Conservation (phyloP, 2,113 vertebrate species). For the Peromyscus polionotus region DNA sequence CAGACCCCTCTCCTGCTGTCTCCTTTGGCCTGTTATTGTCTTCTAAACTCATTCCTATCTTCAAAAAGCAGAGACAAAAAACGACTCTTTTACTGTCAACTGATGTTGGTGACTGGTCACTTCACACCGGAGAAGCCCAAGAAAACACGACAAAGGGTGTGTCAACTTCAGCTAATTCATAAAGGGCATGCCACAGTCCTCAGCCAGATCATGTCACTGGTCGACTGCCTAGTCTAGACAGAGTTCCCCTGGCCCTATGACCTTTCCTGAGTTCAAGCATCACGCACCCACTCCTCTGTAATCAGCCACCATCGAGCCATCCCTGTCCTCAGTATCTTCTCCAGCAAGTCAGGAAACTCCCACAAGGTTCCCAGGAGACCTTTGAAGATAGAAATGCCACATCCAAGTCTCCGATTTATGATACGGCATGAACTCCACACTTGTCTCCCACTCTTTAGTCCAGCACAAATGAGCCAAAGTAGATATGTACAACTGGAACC, state of each 20-base stretch:
- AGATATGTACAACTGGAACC: background rate
- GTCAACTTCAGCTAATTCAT: background rate
- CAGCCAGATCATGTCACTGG: background rate
- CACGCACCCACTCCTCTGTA: background rate
- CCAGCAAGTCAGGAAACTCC: background rate
- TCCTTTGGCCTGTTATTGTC: background rate
- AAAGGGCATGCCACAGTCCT: background rate
- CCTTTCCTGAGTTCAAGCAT: background rate
- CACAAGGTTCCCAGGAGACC: background rate
- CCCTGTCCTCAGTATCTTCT: background rate
- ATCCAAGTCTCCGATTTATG: constrained; percentile 1
- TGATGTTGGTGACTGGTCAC: background rate
- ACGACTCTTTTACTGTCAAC: background rate
- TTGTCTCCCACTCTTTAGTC: constrained; percentile 55
- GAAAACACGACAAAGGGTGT: background rate
- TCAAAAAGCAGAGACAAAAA: constrained; percentile 52
- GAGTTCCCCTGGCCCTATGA: background rate
- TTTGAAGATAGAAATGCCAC: background rate
- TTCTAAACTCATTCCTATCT: background rate
- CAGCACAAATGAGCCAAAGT: constrained; percentile 17
- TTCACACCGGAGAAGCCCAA: background rate
- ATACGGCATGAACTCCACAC: background rate
- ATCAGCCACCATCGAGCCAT: background rate
- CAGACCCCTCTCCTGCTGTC: background rate
- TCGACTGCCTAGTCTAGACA: background rate